Evolutionary conservation across 2,113 vertebrate genomes (phyloP), one percentile per base, ranked within the genome.

Genomic region (Pluvianellus socialis): DNA sequence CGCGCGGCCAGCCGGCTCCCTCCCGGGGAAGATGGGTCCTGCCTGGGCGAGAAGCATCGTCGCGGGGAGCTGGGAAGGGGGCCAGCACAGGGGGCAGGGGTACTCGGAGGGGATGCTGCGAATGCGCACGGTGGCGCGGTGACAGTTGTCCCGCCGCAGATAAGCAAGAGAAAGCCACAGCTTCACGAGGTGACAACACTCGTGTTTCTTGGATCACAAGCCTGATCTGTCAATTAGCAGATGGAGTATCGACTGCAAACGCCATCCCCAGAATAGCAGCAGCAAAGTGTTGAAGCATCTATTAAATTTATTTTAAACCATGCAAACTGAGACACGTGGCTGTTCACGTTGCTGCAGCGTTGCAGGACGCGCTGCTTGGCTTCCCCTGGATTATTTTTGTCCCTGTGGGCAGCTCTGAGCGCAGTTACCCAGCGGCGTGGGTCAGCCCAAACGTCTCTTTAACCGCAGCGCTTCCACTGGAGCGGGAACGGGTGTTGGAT

Each of bases 381-480:
- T 45, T 74, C 50, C 24, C 45, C 20, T 22, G 35, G 10, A 4
- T 55, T n/a, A 33, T 13, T 65, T 50, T 35, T 32, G 52, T 47
- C 52, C 79, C 66, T 4, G 21, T 9, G 52, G 4, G 9, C 55
- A 15, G 40, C 16, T 68, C 28, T 15, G 33, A 6, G 11, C 0
- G 0, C 33, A 11, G 45, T 2, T 2, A 26, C 66, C 65, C 20
- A 3, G 38, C 2, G 0, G 20, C 3, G 3, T 4, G 24, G 35
- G 18, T 20, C 70, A 35, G 55, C 42, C 42, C 55, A 5, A 7
- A 20, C 12, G n/a, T 2, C 13, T 35, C n/a, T 55, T 35, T 42
- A 49, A 44, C 30, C 42, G 11, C 77, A 12, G 32, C 1, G 3
- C 49, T n/a, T 40, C 58, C 30, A 40, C 44, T 42, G 70, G 5